These are phyloP conservation scores for Melipona beecheii DNA, from an alignment of 2,888 invertebrate species.

Conservation along the genomic window DNA sequence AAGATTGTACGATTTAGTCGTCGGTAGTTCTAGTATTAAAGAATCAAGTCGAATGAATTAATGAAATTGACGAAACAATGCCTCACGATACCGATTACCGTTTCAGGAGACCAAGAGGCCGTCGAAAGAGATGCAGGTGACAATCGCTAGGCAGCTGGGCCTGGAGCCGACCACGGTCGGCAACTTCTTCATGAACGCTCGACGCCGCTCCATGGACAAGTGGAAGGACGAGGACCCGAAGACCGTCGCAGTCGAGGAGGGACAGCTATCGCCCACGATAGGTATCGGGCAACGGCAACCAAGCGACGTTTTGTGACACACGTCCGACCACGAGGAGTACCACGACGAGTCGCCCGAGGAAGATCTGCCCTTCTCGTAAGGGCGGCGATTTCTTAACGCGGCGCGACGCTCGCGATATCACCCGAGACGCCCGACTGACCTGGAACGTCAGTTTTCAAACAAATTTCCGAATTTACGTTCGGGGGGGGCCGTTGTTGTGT, in stretches of 20 bases:
- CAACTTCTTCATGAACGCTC: slow-evolving; percentile 99
- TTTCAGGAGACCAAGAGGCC: slow-evolving; percentile 98
- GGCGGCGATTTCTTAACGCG: slow-evolving; percentile 38
- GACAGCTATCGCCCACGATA: slow-evolving; percentile 83
- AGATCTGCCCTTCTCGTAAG: slow-evolving; percentile 83
- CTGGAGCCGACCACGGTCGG: slow-evolving; percentile 99
- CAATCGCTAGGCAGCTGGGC: slow-evolving; percentile 98
- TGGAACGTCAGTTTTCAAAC: slow-evolving; percentile 42
- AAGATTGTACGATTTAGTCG: too few relatives aligned
- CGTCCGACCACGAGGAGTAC: slow-evolving; percentile 84
- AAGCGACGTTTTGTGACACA: slow-evolving; percentile 84
- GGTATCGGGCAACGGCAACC: slow-evolving; percentile 83
- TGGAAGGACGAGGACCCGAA: slow-evolving; percentile 97
- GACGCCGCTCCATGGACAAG: slow-evolving; percentile 98
- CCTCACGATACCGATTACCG: not conserved
- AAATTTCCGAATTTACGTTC: not conserved
- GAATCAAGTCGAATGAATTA: not conserved
- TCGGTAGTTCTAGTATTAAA: too few relatives aligned
- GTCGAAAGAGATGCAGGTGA: slow-evolving; percentile 99
- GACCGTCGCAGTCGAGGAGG: slow-evolving; percentile 83
- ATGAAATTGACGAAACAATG: not conserved
- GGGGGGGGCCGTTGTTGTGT: not conserved
- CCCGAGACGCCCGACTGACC: slow-evolving; percentile 14
- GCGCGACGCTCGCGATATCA: slow-evolving; percentile 28
- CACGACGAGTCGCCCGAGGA: slow-evolving; percentile 83